Evolutionary conservation across 2,888 invertebrate genomes (phyloP).

Genomic region (Andrena flavipes): DNA sequence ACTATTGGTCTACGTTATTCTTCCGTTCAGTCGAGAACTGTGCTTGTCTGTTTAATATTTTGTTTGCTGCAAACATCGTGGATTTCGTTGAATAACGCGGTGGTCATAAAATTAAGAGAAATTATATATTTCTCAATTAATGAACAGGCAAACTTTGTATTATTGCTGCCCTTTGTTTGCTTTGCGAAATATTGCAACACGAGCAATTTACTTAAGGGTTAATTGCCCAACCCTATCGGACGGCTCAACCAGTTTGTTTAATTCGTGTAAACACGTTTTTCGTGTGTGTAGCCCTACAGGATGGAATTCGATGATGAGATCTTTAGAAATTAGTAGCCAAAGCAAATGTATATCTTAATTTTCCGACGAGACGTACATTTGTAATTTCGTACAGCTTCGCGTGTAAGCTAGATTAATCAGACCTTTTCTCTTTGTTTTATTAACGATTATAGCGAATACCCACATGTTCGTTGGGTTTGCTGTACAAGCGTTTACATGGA

Average conservation of each 20-base stretch:
- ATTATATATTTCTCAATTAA: neutral
- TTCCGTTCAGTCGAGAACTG: too few relatives aligned
- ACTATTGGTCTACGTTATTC: too few relatives aligned
- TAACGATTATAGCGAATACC: slow-evolving; percentile 23
- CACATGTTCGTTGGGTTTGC: slow-evolving; percentile 2
- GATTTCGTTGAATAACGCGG: neutral
- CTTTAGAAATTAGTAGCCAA: neutral
- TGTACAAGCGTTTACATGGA: neutral
- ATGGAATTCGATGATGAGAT: neutral
- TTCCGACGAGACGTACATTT: neutral
- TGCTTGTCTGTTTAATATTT: neutral
- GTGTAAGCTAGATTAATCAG: slow-evolving; percentile 11
- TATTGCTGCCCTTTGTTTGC: slow-evolving; percentile 4
- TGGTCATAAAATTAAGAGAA: neutral
- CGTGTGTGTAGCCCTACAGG: neutral
- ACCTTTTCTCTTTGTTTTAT: neutral
- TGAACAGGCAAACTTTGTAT: neutral
- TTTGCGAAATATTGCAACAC: slow-evolving; percentile 1
- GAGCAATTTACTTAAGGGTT: slow-evolving; percentile 21
- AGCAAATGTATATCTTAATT: neutral
- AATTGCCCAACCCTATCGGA: slow-evolving; percentile 13
- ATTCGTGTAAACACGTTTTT: slow-evolving; percentile 20
- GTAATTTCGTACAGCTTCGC: neutral
- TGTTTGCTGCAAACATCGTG: neutral
- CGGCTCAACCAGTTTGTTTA: slow-evolving; percentile 23